Base-by-base conservation (phyloP, 2,797 vertebrate species). In the Sebastes minor region DNA sequence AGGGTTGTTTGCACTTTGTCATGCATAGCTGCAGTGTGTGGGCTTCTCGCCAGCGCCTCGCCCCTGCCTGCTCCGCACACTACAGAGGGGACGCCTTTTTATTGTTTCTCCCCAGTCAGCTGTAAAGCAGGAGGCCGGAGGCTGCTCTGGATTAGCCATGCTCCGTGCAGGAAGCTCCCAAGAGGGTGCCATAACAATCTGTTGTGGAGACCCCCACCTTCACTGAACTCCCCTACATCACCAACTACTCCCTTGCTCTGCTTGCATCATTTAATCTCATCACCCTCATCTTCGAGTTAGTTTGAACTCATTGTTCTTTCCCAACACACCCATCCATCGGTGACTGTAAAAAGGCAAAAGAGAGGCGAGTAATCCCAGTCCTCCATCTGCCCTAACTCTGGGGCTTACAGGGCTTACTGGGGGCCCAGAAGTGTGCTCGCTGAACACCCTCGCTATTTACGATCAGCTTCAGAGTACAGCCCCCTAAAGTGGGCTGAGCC, bases 71-170 rank as follows among this genome's bases (percentile, higher is more conserved):
- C 75, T 86, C 81, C 72, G 16, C 86, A 79, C 86, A 80, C 83
- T 81, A 83, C 59, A 77, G 74, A 88, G 86, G 85, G 80, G 74
- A 87, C 46, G 42, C 67, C 83, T 89, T 91, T 93, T 88, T 83
- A 88, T 69, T 42, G 65, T 87, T 91, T 89, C 70, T 90, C 93
- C 89, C 93, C 35, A 70, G 89, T 93, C 92, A 89, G 90, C 93
- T 88, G 80, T 93, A 91, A 93, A 94, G 91, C 86, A 81, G 73
- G 79, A 88, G 88, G 83, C 88, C 76, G 33, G 77, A 72, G 88
- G 89, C 92, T 95, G 94, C 91, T 91, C 86, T 84, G 79, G 86
- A 94, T 95, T 95, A 95, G 89, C 83, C 87, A 93, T 89, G 93
- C 90, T 94, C 81, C 57, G 28, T 74, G 81, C 86, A 91, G 82